Evolutionary conservation across 2,797 vertebrate genomes (phyloP).

Genomic region (Rhabdomys pumilio): DNA sequence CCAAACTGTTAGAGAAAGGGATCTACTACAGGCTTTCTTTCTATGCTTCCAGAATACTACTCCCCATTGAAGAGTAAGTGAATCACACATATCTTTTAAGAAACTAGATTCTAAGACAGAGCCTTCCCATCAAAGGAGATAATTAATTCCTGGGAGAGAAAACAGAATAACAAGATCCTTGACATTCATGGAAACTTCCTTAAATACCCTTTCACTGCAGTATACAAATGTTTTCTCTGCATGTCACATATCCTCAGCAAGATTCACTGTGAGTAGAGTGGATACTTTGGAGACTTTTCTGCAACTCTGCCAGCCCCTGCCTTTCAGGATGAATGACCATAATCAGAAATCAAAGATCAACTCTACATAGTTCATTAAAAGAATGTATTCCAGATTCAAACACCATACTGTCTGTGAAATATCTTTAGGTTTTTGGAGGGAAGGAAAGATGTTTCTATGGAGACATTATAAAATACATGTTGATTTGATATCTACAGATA

Average conservation of each 20-base stretch:
- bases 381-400: background rate
- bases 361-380: background rate
- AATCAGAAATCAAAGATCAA: background rate
- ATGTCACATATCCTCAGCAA: background rate
- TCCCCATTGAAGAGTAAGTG: background rate
- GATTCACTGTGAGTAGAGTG: background rate
- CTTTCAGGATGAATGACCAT: background rate
- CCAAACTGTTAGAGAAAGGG: background rate
- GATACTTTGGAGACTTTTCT: fast-evolving
- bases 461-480: background rate
- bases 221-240: background rate
- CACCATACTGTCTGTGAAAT: background rate
- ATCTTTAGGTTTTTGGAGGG: background rate
- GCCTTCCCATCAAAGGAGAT: background rate
- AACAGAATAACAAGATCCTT: background rate
- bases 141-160: slow-evolving; percentile 56
- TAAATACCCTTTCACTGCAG: background rate
- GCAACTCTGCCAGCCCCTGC: background rate
- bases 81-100: background rate
- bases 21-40: background rate
- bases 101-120: background rate
- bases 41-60: background rate
- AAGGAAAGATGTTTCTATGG: background rate
- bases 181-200: background rate
- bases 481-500: background rate